Percentiles rank a stretch among this genome's conserved stretches.
Conservation (phyloP, 1,140 invertebrate genomes). For the Platyura marginata region DNA sequence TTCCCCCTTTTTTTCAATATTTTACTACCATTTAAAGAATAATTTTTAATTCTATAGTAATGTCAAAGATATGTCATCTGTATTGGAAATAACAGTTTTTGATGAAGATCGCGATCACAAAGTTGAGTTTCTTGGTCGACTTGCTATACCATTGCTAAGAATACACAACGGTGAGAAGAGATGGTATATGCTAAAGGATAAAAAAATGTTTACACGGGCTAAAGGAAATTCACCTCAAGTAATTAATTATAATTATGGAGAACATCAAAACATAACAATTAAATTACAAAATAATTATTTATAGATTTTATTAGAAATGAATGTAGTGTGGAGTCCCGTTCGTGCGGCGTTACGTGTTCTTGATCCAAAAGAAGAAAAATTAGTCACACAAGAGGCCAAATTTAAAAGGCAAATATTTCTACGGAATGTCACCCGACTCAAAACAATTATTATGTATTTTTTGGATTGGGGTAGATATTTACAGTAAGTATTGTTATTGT, state of each 20-base stretch:
- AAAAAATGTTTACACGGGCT: slow-evolving; percentile 69
- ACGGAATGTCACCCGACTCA: slow-evolving; percentile 82
- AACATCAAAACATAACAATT: not conserved
- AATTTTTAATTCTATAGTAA: slow-evolving; percentile 65
- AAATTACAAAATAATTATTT: not conserved
- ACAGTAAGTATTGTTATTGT: slow-evolving; percentile 44
- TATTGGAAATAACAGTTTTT: slow-evolving; percentile 92
- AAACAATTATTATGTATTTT: slow-evolving; percentile 73
- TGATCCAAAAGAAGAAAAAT: slow-evolving; percentile 91
- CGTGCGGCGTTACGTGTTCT: slow-evolving; percentile 71
- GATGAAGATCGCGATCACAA: slow-evolving; percentile 98
- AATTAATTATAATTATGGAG: not conserved
- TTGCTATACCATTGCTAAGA: slow-evolving; percentile 72
- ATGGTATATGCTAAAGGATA: slow-evolving; percentile 95
- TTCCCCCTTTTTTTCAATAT: too few relatives aligned
- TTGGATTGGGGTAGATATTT: slow-evolving; percentile 81
- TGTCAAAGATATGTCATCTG: slow-evolving; percentile 92
- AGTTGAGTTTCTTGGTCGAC: slow-evolving; percentile 90
- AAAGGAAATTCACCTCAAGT: slow-evolving; percentile 87
- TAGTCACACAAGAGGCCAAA: slow-evolving; percentile 83
- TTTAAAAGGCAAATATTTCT: slow-evolving; percentile 92
- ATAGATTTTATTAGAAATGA: slow-evolving; percentile 61
- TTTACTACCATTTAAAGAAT: too few relatives aligned
- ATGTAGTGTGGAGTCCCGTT: slow-evolving; percentile 80
- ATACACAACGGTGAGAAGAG: slow-evolving; percentile 82